Evolutionary conservation across 2,888 invertebrate species (phyloP).

Genomic region (Carcina quercana): DNA sequence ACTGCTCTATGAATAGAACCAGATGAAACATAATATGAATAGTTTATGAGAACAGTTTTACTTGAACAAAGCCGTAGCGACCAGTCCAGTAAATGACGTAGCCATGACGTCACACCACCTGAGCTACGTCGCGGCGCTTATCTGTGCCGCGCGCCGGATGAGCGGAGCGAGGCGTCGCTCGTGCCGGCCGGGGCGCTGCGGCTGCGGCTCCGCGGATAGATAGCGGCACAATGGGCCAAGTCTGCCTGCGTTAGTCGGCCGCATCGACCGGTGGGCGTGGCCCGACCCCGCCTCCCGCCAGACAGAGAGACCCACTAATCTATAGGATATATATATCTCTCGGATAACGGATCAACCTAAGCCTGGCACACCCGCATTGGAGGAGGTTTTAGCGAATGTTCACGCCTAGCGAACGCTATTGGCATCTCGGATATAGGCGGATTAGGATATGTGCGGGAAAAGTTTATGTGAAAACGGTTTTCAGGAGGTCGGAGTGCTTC

Average conservation of each 20-base stretch:
- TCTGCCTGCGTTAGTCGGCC: constrained; percentile 32
- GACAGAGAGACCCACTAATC: constrained; percentile 65
- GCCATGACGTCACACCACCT: constrained; percentile 16
- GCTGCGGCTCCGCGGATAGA: constrained; percentile 54
- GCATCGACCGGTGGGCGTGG: constrained; percentile 71
- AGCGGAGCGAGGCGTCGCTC: too few species aligned
- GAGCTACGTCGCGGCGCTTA: constrained; percentile 47
- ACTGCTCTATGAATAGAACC: too few species aligned
- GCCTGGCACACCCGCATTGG: constrained; percentile 54
- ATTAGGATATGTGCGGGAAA: constrained; percentile 54
- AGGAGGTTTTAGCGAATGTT: constrained; percentile 58
- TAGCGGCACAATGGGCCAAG: constrained; percentile 52
- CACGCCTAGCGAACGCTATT: constrained; percentile 60
- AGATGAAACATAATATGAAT: too few species aligned
- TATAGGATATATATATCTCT: too few species aligned
- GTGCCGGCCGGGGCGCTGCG: too few species aligned
- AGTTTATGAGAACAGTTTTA: too few species aligned
- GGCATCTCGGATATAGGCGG: constrained; percentile 59
- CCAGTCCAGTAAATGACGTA: too few species aligned
- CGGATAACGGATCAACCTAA: constrained; percentile 71
- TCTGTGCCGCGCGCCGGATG: constrained; percentile 61
- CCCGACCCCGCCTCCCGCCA: constrained; percentile 58
- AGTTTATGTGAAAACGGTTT: constrained; percentile 22
- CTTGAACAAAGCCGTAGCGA: too few species aligned
- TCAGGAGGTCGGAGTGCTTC: constrained; percentile 20